Evolutionary conservation across 2,113 vertebrate species (phyloP).

Genomic region (Sebastes schlegelii): DNA sequence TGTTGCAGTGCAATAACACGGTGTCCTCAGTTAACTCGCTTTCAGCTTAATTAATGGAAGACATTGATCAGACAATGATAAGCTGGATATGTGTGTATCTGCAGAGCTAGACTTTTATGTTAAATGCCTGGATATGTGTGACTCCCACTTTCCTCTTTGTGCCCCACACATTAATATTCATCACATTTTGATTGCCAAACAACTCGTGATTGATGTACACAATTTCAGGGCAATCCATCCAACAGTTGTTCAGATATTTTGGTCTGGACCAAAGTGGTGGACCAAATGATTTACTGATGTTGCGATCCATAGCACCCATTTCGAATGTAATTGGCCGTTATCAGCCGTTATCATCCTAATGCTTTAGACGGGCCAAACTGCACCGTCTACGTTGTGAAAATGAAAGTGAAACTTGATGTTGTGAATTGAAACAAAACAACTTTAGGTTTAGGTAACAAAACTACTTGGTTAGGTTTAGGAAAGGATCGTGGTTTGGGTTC

Average conservation of each 20-base stretch:
- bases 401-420: no score
- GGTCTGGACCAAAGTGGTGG: neutral
- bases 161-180: neutral
- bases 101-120: neutral
- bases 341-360: no score
- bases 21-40: slow-evolving; percentile 47
- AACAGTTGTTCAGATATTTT: neutral
- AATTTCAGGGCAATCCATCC: neutral
- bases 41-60: slow-evolving; percentile 56
- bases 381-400: no score
- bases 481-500: no score
- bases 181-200: neutral
- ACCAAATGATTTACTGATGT: no score
- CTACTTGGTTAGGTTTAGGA: no score
- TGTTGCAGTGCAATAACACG: slow-evolving; percentile 44
- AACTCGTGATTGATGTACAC: neutral
- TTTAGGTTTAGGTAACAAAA: no score
- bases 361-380: no score
- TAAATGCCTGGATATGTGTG: neutral
- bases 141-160: neutral
- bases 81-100: slow-evolving; percentile 22
- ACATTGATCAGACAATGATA: slow-evolving; percentile 46
- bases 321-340: no score
- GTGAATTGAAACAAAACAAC: no score
- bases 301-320: no score